phyloP scores from a whole-genome alignment of 2,113 vertebrate genomes.

The Apodemus speciosus region DNA sequence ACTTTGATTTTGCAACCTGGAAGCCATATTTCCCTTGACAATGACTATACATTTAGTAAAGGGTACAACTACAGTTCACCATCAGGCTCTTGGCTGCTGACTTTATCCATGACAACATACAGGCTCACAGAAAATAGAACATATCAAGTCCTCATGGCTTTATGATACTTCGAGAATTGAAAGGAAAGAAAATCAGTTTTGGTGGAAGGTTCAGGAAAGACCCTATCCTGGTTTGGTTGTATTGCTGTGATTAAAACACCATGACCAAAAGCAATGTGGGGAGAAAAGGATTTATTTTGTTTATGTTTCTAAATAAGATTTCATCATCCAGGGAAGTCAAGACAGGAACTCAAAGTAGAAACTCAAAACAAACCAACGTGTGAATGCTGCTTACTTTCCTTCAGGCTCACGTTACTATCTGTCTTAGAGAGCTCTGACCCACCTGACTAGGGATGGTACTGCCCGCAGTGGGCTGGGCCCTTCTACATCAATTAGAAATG shows the following conservation, averaged over 20 bases:
- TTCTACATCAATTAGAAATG: background rate
- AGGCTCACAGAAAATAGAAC: background rate
- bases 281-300: background rate
- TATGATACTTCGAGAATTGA: background rate
- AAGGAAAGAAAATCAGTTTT: background rate
- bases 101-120: background rate
- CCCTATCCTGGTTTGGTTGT: background rate
- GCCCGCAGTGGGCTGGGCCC: background rate
- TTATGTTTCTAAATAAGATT: background rate
- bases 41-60: background rate
- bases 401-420: background rate
- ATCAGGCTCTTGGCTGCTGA: background rate
- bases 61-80: background rate
- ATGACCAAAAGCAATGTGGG: background rate
- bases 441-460: background rate
- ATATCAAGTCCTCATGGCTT: no score
- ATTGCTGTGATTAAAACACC: background rate
- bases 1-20: background rate
- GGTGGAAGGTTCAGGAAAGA: background rate
- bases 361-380: background rate
- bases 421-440: background rate
- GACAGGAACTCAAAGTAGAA: background rate
- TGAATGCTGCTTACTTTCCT: background rate
- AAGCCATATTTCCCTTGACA: background rate
- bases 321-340: background rate